These are phyloP conservation scores for Pheucticus melanocephalus DNA, from an alignment of 2,113 vertebrate species.

Conservation along the genomic window DNA sequence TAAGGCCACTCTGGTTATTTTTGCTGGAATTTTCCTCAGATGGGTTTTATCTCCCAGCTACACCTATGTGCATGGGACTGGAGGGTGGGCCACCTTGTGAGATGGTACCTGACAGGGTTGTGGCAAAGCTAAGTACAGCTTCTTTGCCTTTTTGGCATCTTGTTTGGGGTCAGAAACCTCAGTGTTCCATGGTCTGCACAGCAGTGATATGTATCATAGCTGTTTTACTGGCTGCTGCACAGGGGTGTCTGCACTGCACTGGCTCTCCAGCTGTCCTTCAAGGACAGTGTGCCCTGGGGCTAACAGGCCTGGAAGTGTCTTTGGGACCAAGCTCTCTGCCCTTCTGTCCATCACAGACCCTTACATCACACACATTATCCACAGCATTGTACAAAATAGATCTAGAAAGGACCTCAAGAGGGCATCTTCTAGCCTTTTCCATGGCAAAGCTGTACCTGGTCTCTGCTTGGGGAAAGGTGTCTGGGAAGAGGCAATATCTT, in stretches of 20 bases:
- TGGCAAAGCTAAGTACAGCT: background rate
- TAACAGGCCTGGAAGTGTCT: background rate
- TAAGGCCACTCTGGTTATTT: background rate
- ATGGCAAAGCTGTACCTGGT: background rate
- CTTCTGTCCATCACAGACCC: background rate
- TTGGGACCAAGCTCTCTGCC: background rate
- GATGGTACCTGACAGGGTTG: background rate
- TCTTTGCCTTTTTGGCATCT: background rate
- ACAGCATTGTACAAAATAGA: background rate
- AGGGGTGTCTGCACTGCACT: rapidly evolving
- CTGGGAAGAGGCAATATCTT: background rate
- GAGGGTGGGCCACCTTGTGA: background rate
- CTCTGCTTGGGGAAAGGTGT: background rate
- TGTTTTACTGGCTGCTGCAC: background rate
- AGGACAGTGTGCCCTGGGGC: background rate
- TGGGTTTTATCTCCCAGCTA: background rate
- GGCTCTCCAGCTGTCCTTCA: background rate
- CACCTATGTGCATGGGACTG: background rate
- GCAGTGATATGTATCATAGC: background rate
- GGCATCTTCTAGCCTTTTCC: conserved; percentile 55
- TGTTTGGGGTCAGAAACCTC: background rate
- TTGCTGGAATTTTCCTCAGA: background rate
- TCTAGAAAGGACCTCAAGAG: conserved; percentile 62
- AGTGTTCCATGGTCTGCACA: background rate
- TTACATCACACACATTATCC: rapidly evolving